These are phyloP conservation scores for Penaeus japonicus DNA, from an alignment of 1,140 invertebrate species.

Conservation along the genomic window DNA sequence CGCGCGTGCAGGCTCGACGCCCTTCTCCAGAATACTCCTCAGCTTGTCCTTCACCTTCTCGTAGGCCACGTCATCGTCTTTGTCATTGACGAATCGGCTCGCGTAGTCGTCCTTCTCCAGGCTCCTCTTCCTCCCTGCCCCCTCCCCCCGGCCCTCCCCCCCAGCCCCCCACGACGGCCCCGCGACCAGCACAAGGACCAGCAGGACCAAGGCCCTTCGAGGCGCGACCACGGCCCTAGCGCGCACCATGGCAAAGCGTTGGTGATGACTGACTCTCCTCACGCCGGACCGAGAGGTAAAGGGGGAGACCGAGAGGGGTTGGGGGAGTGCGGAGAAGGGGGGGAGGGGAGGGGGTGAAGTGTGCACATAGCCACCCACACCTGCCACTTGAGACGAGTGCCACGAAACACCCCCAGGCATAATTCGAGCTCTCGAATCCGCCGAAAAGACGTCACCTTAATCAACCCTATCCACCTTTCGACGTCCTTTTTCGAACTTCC, in stretches of 20 bases:
- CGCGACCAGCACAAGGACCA: neutral
- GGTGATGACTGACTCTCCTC: neutral
- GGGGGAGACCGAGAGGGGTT: too few species aligned
- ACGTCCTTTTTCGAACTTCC: too few species aligned
- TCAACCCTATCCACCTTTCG: too few species aligned
- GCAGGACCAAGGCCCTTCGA: neutral
- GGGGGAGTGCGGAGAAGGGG: too few species aligned
- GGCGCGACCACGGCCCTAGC: neutral
- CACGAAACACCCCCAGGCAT: too few species aligned
- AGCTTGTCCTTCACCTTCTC: conserved; percentile 17
- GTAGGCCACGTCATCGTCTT: neutral
- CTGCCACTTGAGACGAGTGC: too few species aligned
- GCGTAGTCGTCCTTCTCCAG: neutral
- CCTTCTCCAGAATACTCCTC: neutral
- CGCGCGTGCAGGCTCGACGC: neutral
- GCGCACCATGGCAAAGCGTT: neutral
- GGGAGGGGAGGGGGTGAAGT: too few species aligned
- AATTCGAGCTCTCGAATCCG: too few species aligned
- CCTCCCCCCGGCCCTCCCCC: neutral
- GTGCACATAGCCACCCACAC: too few species aligned
- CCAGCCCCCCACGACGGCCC: neutral
- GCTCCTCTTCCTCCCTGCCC: neutral
- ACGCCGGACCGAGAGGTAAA: neutral
- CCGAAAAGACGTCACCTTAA: too few species aligned
- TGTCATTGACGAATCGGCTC: neutral